Conservation (phyloP, 1,140 invertebrate genomes). For the Psix sp. region DNA sequence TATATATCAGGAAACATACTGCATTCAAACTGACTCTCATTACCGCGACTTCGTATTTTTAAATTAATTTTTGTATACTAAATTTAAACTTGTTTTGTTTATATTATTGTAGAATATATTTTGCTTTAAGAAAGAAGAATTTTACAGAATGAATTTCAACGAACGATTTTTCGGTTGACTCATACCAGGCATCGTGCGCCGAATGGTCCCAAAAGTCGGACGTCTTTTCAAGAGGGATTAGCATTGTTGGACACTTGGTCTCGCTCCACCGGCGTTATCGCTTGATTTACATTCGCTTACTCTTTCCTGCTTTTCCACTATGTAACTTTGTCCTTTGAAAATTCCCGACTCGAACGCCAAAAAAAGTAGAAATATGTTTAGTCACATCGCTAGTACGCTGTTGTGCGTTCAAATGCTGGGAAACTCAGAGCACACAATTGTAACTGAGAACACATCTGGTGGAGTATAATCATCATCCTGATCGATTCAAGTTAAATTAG, state of each 20-base stretch:
- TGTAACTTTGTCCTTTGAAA: constrained; percentile 41
- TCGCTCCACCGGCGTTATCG: constrained; percentile 26
- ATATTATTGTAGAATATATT: too few relatives aligned
- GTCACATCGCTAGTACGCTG: constrained; percentile 16
- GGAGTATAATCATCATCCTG: constrained; percentile 25
- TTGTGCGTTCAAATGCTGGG: too few relatives aligned
- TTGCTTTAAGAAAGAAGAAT: not conserved
- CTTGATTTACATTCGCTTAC: constrained; percentile 39
- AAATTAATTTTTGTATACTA: too few relatives aligned
- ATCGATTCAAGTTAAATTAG: constrained; percentile 28
- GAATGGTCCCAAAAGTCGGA: constrained; percentile 13
- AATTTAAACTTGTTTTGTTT: too few relatives aligned
- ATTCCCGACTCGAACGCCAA: constrained; percentile 24
- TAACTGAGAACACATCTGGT: too few relatives aligned
- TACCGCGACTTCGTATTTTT: too few relatives aligned
- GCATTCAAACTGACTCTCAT: too few relatives aligned
- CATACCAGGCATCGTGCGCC: not conserved
- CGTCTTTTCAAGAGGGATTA: constrained; percentile 15
- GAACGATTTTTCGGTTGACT: too few relatives aligned
- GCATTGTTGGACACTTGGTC: constrained; percentile 31
- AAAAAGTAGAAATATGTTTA: constrained; percentile 20
- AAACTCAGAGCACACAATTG: too few relatives aligned
- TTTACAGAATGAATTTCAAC: too few relatives aligned
- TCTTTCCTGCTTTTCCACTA: constrained; percentile 42
- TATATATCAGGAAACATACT: too few relatives aligned